These are phyloP conservation scores for Luscinia luscinia DNA, from an alignment of 2,797 vertebrate species.

Conservation along the genomic window DNA sequence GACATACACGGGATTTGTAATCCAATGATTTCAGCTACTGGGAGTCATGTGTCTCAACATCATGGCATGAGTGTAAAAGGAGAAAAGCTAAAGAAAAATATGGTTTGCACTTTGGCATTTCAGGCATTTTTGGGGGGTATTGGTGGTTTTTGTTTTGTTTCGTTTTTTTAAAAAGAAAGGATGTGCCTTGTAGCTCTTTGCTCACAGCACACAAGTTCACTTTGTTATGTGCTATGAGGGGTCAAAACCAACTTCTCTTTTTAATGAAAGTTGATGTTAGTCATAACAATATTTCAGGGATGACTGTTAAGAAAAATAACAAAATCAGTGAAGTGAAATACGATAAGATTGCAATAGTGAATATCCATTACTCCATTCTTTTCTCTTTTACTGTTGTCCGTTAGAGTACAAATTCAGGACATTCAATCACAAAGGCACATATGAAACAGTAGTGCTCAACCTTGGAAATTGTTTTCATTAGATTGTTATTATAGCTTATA, in stretches of 20 bases:
- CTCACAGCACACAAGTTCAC: not conserved
- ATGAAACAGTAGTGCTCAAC: not conserved
- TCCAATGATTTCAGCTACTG: constrained; percentile 21
- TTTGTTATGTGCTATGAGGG: not conserved
- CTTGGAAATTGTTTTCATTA: constrained; percentile 21
- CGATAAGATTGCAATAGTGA: not conserved
- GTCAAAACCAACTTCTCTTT: not conserved
- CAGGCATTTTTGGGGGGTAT: accelerated
- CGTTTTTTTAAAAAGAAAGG: not conserved
- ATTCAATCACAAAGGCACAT: not conserved
- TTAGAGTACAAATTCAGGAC: not conserved
- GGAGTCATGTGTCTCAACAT: constrained; percentile 2
- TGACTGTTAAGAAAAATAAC: not conserved
- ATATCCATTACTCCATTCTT: not conserved
- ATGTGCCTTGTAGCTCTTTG: not conserved
- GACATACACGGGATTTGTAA: constrained; percentile 23
- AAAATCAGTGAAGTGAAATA: not conserved
- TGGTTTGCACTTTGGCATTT: not conserved
- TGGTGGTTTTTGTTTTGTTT: not conserved
- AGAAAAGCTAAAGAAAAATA: not conserved
- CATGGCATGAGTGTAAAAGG: not conserved
- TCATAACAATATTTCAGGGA: not conserved
- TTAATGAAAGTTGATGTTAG: not conserved
- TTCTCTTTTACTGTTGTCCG: not conserved
- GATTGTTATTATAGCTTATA: not conserved